Conservation (phyloP, 2,888 invertebrate genomes). For the Andrena marginata region DNA sequence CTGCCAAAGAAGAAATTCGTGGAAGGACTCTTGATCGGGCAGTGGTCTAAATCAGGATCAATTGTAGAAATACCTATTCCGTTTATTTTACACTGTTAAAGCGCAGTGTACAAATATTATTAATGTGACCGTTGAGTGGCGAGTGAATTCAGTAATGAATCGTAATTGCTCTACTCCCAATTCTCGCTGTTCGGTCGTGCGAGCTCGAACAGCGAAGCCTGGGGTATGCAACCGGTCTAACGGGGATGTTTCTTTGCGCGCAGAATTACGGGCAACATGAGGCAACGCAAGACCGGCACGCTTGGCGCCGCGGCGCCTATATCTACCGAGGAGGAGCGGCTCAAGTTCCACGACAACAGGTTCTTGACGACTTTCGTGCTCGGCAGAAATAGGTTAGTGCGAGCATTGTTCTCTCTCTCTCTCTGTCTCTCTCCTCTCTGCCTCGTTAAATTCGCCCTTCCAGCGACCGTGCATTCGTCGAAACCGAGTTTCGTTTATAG, state of each 20-base stretch:
- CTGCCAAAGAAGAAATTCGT: background rate
- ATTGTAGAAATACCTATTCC: background rate
- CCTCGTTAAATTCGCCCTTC: background rate
- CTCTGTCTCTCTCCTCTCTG: background rate
- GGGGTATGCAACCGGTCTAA: slow-evolving; percentile 55
- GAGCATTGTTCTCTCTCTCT: slow-evolving; percentile 5
- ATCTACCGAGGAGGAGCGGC: slow-evolving; percentile 77
- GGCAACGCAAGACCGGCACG: slow-evolving; percentile 79
- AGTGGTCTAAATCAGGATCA: background rate
- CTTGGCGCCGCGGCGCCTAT: slow-evolving; percentile 75
- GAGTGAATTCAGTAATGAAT: background rate
- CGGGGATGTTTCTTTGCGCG: slow-evolving; percentile 60
- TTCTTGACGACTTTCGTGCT: slow-evolving; percentile 82
- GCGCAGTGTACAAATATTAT: background rate
- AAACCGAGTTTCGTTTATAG: background rate
- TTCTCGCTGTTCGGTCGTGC: background rate
- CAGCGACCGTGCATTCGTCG: background rate
- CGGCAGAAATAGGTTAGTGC: slow-evolving; percentile 82
- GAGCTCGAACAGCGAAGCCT: background rate
- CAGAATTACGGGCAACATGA: slow-evolving; percentile 80
- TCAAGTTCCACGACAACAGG: slow-evolving; percentile 82
- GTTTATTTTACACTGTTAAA: background rate
- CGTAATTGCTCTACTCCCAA: slow-evolving; percentile 1
- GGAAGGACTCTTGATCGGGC: background rate
- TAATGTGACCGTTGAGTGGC: background rate